Base-by-base conservation (phyloP, 2,888 invertebrate genomes). In the Cerastoderma edule region DNA sequence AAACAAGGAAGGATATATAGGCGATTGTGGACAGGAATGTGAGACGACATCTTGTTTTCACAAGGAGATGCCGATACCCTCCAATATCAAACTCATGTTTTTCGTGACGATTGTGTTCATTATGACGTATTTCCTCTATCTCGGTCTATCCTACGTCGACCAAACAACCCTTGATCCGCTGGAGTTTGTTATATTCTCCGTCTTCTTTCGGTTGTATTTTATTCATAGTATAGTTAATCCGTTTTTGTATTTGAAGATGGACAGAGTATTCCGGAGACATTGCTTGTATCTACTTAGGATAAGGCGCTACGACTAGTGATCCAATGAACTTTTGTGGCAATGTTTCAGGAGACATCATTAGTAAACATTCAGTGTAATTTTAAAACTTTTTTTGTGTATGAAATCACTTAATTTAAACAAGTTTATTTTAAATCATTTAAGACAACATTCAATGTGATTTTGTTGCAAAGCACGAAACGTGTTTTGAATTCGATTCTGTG, bases 211-310 rank as follows among this genome's bases (percentile, higher is more conserved):
- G 5, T 56, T 72, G 13, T 80, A 80, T 57, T 80, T 80, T 33
- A 70, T 80, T 35, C 77, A 80, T 27, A 80, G 77, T 44, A 70
- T 80, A 30, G 75, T 80, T 0, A 80, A 77, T 24, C 77, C 79
- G 54, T 77, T 77, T 32, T 54, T 79, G 24, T 77, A 76, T 60
- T 63, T 69, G 4, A 78, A 78, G 57, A 78, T 76, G 75, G 83
- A 80, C 48, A 65, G 54, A 54, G 56, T 67, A 70, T 72, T 81
- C 54, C 48, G 81, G 35, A 66, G 56, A 32, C 60, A 70, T n/a
- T 70, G 76, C 33, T n/a, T 54, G 30, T 5, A 72, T 24, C 5
- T 65, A 10, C 30, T 67, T 22, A 60, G 60, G 22, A 22, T 60
- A 24, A 33, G n/a, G 8, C 35, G 60, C 13, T 33, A n/a, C 27